Evolutionary conservation across 1,140 invertebrate genomes (phyloP), one percentile per base, ranked within the genome.

Genomic region (Propsilocerus akamusi): DNA sequence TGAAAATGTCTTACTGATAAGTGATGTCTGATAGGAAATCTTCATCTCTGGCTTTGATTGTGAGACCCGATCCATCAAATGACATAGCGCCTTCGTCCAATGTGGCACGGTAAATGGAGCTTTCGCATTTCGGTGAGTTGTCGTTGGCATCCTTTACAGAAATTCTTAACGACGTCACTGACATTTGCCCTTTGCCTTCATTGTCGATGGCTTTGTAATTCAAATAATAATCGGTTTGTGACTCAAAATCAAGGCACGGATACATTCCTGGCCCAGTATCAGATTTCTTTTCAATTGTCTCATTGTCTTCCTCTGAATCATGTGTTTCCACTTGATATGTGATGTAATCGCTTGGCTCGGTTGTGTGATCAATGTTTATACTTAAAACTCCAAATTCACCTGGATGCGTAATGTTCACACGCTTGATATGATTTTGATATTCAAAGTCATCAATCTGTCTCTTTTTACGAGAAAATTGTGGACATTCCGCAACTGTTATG

Each of bases 171-270:
- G 86, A 80, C 0, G 87, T 81, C 20, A 80, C 79, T 10, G 77
- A 77, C 8, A 72, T 80, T 56, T 82, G 80, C 0, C 84, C 87
- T 41, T 75, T 69, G 0, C 87, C 88, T 55, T 83, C 75, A 57
- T 87, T 77, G 57, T 95, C 92, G 11, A 80, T 86, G 0, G 88
- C 90, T 79, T 86, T 62, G 26, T 25, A 47, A 51, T 51, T 25
- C 23, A 28, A 23, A 58, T 84, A 85, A 67, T 92, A 94, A 54
- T 80, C 77, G 17, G 75, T 76, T 58, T 83, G 78, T 14, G 77
- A 76, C 67, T 95, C 92, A 61, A 79, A 94, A 68, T 96, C 90
- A 2, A 95, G 68, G 62, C 92, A 96, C 1, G 74, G 74, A 0
- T 67, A 61, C 17, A 57, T 61, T 26, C 77, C 78, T 2, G 75